phyloP scores from a whole-genome alignment of 1,140 invertebrate species.

The Octopus bimaculoides region DNA sequence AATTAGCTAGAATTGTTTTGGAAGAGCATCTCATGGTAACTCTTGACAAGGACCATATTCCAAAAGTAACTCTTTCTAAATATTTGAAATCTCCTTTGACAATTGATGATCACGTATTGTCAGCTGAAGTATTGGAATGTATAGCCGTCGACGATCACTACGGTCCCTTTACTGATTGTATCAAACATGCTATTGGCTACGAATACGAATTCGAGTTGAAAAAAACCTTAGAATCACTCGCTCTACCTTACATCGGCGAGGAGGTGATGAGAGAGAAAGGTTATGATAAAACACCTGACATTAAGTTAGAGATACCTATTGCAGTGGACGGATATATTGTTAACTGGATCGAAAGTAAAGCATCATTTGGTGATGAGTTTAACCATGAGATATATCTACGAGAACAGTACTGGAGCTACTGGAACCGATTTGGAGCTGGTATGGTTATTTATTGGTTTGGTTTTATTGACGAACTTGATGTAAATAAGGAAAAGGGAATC shows the following conservation, averaged over 20 bases:
- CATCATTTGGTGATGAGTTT: conserved; percentile 82
- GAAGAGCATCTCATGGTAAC: conserved; percentile 60
- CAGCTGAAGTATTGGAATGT: conserved; percentile 70
- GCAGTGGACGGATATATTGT: conserved; percentile 81
- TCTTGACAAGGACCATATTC: conserved; percentile 30
- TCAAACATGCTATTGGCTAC: conserved; percentile 71
- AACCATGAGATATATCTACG: conserved; percentile 81
- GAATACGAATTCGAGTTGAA: conserved; percentile 74
- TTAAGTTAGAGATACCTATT: conserved; percentile 87
- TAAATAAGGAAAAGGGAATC: conserved; percentile 66
- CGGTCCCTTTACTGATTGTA: conserved; percentile 72
- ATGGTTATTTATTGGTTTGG: conserved; percentile 97
- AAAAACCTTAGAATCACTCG: conserved; percentile 62
- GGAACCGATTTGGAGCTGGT: conserved; percentile 91
- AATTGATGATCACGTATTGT: conserved; percentile 70
- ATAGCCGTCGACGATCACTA: conserved; percentile 74
- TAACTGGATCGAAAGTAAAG: conserved; percentile 97
- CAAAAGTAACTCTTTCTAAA: conserved; percentile 59
- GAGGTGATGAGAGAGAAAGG: conserved; percentile 75
- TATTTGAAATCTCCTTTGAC: conserved; percentile 70
- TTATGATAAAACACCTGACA: conserved; percentile 93
- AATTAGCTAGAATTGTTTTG: conserved; percentile 68
- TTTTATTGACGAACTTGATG: conserved; percentile 72
- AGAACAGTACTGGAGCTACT: conserved; percentile 86
- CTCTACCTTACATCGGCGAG: conserved; percentile 71